Conservation (phyloP, 2,797 vertebrate genomes). For the Sebastes cheni region DNA sequence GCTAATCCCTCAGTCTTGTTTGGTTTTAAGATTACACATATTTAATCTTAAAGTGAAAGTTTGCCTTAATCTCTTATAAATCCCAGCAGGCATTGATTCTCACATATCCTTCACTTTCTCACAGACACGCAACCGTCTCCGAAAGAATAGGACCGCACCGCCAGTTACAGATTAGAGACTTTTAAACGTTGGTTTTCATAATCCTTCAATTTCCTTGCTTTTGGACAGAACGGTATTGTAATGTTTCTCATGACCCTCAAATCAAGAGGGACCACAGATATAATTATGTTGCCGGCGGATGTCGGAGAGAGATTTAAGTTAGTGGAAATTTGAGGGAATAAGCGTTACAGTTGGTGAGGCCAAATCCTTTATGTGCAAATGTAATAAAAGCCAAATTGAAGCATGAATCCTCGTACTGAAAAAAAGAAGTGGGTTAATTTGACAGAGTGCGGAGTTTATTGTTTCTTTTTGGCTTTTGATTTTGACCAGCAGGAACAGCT, state of each 20-base stretch:
- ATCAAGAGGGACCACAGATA: constrained; percentile 17
- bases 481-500: not conserved
- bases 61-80: constrained; percentile 75
- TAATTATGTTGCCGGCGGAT: constrained; percentile 31
- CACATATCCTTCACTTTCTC: constrained; percentile 47
- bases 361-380: constrained; percentile 13
- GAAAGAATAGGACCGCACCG: constrained; percentile 7
- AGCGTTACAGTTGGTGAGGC: not conserved
- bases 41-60: constrained; percentile 73
- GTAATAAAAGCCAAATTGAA: constrained; percentile 19
- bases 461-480: constrained; percentile 5
- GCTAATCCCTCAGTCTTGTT: constrained; percentile 62
- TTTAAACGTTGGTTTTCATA: constrained; percentile 41
- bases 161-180: constrained; percentile 45
- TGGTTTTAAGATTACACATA: constrained; percentile 75
- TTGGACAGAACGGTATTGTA: constrained; percentile 23
- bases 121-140: constrained; percentile 30
- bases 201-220: constrained; percentile 51
- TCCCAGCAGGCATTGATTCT: constrained; percentile 40
- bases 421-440: constrained; percentile 33
- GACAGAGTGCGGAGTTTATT: not conserved
- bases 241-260: constrained; percentile 44
- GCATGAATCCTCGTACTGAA: not conserved
- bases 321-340: constrained; percentile 17
- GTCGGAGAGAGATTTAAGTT: constrained; percentile 38